Base-by-base conservation (phyloP, 2,113 vertebrate genomes). In the Ibidorhyncha struthersii region DNA sequence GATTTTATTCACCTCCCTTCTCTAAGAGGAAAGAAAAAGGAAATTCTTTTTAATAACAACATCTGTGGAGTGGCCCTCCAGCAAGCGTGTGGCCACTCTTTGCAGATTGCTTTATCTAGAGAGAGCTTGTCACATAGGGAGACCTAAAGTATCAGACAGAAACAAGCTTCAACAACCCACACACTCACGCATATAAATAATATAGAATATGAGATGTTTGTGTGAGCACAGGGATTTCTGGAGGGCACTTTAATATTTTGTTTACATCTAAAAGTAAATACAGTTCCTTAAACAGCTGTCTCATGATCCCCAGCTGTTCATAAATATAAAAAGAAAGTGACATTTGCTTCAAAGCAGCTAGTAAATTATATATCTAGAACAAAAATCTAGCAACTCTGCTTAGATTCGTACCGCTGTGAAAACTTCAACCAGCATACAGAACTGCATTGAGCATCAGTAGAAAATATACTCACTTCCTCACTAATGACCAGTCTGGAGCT, bases 191-290 rank as follows among this genome's bases (percentile, higher is more conserved):
- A 50, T 59, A 85, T 69, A 93, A 94, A 94, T 95, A 89, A 91
- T 79, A 90, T 6, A 89, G 83, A 89, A 47, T 72, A 78, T 38
- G 89, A 92, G 77, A 82, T 77, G 43, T 82, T 92, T 82, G 67
- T 93, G 82, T 29, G 82, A 95, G 83, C 65, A 74, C 88, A 92
- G 85, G 92, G 91, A 94, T 87, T 96, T 89, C 95, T 84, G 65
- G 83, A 76, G 95, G 92, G 73, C 69, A 89, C 73, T 91, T 91
- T 61, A 87, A 97, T 96, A 95, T 91, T 96, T 94, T 93, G 93
- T 89, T 94, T 95, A 77, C 52, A 53, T 93, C 86, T 53, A n/a
- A 85, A 96, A 97, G 91, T 94, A 96, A 95, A 89, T 82, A 86
- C 63, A 72, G 58, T 70, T 79, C 66, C 80, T 95, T 96, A 89